Base-by-base conservation (phyloP, 2,888 invertebrate species). In the Ephialtes manifestator region DNA sequence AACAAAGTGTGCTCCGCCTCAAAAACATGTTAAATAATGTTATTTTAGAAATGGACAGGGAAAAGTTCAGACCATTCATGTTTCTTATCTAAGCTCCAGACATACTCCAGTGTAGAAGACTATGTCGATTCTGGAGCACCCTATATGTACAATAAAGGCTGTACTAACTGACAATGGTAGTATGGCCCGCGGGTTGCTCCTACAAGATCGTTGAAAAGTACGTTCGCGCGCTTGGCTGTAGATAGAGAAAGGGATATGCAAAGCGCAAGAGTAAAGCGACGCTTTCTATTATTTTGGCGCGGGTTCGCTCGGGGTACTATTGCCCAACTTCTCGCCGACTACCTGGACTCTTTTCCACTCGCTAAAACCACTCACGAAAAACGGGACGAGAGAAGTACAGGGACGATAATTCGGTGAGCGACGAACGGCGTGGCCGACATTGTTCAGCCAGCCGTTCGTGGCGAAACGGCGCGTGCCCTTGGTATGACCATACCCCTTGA, bases 121-220 rank as follows among this genome's bases (percentile, higher is more conserved):
- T 20, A 18, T 3, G 11, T 28, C 43, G 2, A n/a, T 81, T 75
- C 35, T 79, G 58, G 74, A 65, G 70, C 70, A 43, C 48, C 55
- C 74, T 78, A 70, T 78, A 70, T 39, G 24, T 3, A 5, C 10
- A 60, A 60, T 15, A 43, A 39, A 63, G 18, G 35, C 35, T 43
- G 67, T 75, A 74, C 70, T 55, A 67, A 85, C 83, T 83, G 87
- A 92, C 90, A 90, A 88, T 89, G 85, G 85, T 76, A 76, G 51
- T 78, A 76, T 46, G 85, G 85, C 78, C 87, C 84, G 77, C 85
- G 78, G 60, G 35, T 71, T 28, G 75, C 39, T 79, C 63, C 72
- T 86, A 91, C 91, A 91, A 88, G 89, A 88, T 91, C 89, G 92
- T 91, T 91, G 91, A 91, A 91, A 90, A 90, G 89, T 88, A 87